Evolutionary conservation across 2,797 vertebrate species (phyloP), one percentile per base, ranked within the genome.

Genomic region (Chaunax sp.): DNA sequence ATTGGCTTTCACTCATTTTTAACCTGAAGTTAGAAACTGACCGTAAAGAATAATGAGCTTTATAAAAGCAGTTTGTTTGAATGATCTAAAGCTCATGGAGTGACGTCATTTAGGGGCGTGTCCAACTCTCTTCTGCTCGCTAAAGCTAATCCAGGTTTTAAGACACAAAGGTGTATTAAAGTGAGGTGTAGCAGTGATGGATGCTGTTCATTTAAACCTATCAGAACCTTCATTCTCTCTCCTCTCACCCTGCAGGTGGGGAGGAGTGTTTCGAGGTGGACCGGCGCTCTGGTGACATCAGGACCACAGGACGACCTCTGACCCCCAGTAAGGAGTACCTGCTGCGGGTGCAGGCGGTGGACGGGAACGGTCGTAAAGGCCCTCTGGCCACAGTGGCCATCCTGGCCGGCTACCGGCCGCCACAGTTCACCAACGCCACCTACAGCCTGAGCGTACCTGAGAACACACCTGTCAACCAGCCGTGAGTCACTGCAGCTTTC

Each of bases 341-440:
- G 66, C 79, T 97, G 67, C 94, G 88, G 14, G 95, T 96, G 55
- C 94, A 95, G 84, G 95, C 94, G 14, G 63, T 85, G 1, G 94
- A 96, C 5, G 83, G 82, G 6, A 76, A 77, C 0, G 93, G 94
- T 14, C 93, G 86, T 19, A 94, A 90, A 75, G 94, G 95, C 7
- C 86, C 92, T 0, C 86, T 90, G 0, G 91, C 95, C 18, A 91
- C 92, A 0, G 26, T 97, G 43, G 90, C 94, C 53, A 78, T 97
- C 69, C 83, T 97, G 72, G 95, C 90, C 0, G 96, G 96, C 15
- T 87, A 90, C 72, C 92, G 96, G 1, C 93, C 95, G 6, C 96
- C 96, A 0, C 96, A 97, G 90, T 97, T 97, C 89, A 95, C 93
- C 50, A 96, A 96, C 73, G 64, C 91, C 85, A 92, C 95, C 20